Base-by-base conservation (phyloP, 2,797 vertebrate species). In the Brachyalestes nurse region DNA sequence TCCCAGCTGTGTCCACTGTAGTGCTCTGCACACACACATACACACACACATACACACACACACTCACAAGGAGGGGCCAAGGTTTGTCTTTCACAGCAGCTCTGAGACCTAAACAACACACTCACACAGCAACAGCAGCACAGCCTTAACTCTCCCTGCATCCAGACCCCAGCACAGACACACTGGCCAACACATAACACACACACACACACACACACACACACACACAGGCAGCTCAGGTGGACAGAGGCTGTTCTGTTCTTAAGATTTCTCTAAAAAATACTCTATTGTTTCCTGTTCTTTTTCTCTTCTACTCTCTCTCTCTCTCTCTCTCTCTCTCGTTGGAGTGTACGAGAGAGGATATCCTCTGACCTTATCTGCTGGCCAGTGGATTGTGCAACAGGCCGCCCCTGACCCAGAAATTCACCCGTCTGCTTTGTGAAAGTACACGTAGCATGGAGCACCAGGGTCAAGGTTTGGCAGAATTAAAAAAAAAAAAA, bases 1-100 rank as follows among this genome's bases (percentile, higher is more conserved):
- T 82, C 85, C 85, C 90, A 92, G 90, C 89, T 87, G 83, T 84
- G 89, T 88, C 84, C 85, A 87, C 82, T 82, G 81, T 78, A 83
- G 66, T 51, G 28, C 79, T 49, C 69, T 25, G 61, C 72, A 71
- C 61, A 76, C 57, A 49, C 51, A 72, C 65, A 58, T 55, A 45
- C 38, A 49, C 67, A 71, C 67, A 76, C 62, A 47, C 64, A 71
- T 25, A 62, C 61, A 23, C 34, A 73, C 49, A 66, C 53, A 78
- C 74, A 75, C 72, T 69, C 42, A 58, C 19, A 53, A 66, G 82
- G 65, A 78, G 79, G 80, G 76, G 77, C 64, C 49, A 65, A 40
- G 77, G 77, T 47, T 82, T 73, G 45, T 28, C 78, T 87, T 87
- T 86, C 83, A 82, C 66, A 84, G 83, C 79, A 85, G 73, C 77